Base-by-base conservation (phyloP, 2,888 invertebrate genomes). In the Aspidiotus rigidus region DNA sequence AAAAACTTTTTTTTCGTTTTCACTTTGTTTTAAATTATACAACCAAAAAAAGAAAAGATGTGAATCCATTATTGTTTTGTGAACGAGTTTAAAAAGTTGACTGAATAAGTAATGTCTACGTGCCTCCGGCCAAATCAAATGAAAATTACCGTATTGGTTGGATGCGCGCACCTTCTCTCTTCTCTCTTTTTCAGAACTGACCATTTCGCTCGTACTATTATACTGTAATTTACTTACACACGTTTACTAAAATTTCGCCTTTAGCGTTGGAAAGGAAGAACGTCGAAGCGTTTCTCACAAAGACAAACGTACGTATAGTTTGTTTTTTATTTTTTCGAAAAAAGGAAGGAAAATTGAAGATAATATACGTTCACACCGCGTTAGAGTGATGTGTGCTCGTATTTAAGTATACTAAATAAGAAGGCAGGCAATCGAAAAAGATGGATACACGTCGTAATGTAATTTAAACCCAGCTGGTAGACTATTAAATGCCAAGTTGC, bases 51-150 rank as follows among this genome's bases (percentile, higher is more conserved):
- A 28, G 5, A 28, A 28, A 28, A 28, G 28, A 28, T 28, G 28
- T 28, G 28, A 28, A 28, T 28, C 28, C 28, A 28, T 28, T 28
- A 49, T 49, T 49, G 10, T 13, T 49, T 49, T 49, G 49, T 49
- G 49, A n/a, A 57, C 57, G 10, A 16, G 57, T 57, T 44, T 16
- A 62, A 44, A 13, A 44, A 53, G 44, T 63, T 63, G 63, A 54
- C 63, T 63, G 63, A 63, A 63, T 63, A 63, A 63, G 53, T 63
- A 53, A 63, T 63, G 63, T 64, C 54, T 64, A 54, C 54, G 64
- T 28, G 55, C 64, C 64, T 53, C n/a, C 17, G 64, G 64, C 64
- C 49, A 63, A 64, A 54, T 64, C 39, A 64, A 64, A 64, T 64
- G 55, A 55, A 64, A 64, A 64, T 64, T 64, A 64, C 53, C 55